Base-by-base conservation (phyloP, 2,888 invertebrate species). In the Operophtera brumata region DNA sequence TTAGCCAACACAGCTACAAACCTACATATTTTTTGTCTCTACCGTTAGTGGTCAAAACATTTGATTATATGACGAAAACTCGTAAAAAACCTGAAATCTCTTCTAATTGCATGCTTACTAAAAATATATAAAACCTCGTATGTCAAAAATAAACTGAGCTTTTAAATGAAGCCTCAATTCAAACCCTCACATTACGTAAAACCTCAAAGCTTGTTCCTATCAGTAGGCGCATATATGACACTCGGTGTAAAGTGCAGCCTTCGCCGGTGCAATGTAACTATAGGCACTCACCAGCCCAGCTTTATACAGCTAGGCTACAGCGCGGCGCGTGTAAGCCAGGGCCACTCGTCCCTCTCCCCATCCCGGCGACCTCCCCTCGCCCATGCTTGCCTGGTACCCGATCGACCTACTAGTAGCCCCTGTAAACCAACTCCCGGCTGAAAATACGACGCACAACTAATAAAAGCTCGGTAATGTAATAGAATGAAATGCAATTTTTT, bases 121-220 rank as follows among this genome's bases (percentile, higher is more conserved):
- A 30, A 30, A 30, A 30, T 30, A 30, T 1, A 6, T 20, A 7
- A 30, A 8, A 30, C 30, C 30, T 5, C 34, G 11, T 6, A 30
- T 1, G 6, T 9, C 2, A 30, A 30, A 30, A 1, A 30, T 2
- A 30, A 30, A 30, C 30, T 35, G 11, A 35, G 11, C 35, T 35
- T 6, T 11, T 9, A n/a, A 3, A 9, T 35, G 11, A 11, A 78
- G 72, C 71, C 69, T 75, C 76, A 78, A 83, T 82, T 73, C 77
- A 81, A 84, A 84, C 79, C 78, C 78, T 71, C 76, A 26, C 75
- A 85, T 86, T 82, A 85, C 82, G 80, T 82, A 85, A 84, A 83
- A 78, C 81, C 75, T 82, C 79, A 81, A 82, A 82, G 84, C 81
- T 73, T 77, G 78, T 76, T 73, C 78, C 64, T 72, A 72, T 71